Evolutionary conservation across 2,113 vertebrate species (phyloP).

Genomic region (Orthonyx spaldingii): DNA sequence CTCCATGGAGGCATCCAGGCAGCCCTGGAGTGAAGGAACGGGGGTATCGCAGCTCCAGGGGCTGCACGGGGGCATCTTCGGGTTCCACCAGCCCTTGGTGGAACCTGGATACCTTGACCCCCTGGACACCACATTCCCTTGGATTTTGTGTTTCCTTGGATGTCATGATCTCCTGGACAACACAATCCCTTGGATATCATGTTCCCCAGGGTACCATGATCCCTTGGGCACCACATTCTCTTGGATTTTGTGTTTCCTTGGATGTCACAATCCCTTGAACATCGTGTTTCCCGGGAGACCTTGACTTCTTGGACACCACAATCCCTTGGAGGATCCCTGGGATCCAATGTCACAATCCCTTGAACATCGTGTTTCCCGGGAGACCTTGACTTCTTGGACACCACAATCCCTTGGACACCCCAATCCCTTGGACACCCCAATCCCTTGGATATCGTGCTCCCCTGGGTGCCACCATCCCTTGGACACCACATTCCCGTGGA

Average conservation of each 20-base stretch:
- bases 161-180: background rate
- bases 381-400: background rate
- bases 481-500: background rate
- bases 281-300: background rate
- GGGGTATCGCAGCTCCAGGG: background rate
- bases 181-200: background rate
- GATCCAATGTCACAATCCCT: too few relatives aligned
- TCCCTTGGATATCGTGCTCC: background rate
- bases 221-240: background rate
- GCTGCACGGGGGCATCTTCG: background rate
- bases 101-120: background rate
- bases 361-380: background rate
- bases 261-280: too few relatives aligned
- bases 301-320: too few relatives aligned
- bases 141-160: background rate
- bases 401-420: too few relatives aligned
- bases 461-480: background rate
- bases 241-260: background rate
- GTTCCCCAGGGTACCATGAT: background rate
- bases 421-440: too few relatives aligned
- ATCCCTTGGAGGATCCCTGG: background rate
- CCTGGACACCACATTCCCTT: background rate
- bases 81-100: background rate
- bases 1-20: fast-evolving
- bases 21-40: fast-evolving